A percentile compares a stretch with the other conserved stretches of the same genome.
phyloP scores from a whole-genome alignment of 1,140 invertebrate genomes.

The Euwallacea fornicatus region DNA sequence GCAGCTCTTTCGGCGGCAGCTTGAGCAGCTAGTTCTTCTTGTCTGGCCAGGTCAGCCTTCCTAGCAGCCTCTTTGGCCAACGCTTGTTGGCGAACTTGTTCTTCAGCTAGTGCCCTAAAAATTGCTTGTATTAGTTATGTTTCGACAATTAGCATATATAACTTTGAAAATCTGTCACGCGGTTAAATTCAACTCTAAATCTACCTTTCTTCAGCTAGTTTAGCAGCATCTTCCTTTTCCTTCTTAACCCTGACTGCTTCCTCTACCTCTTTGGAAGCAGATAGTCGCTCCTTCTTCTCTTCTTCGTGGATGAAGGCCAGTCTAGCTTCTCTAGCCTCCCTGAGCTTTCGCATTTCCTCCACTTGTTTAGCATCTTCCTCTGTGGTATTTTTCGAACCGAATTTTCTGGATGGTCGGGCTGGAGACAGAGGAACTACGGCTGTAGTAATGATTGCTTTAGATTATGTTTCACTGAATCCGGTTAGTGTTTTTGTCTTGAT shows the following conservation, averaged over 20 bases:
- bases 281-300: slow-evolving; percentile 52
- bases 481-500: not conserved
- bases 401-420: slow-evolving; percentile 64
- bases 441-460: not conserved
- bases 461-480: not conserved
- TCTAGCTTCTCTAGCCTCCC: slow-evolving; percentile 59
- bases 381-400: slow-evolving; percentile 57
- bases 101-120: slow-evolving; percentile 22
- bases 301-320: slow-evolving; percentile 56
- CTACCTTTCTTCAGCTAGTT: slow-evolving; percentile 64
- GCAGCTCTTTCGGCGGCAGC: slow-evolving; percentile 54
- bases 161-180: not conserved
- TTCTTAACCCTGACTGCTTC: slow-evolving; percentile 60
- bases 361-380: slow-evolving; percentile 53
- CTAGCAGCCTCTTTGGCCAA: slow-evolving; percentile 45
- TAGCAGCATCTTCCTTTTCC: slow-evolving; percentile 60
- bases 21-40: slow-evolving; percentile 54
- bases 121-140: not conserved
- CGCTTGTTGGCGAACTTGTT: slow-evolving; percentile 18
- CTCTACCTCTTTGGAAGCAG: slow-evolving; percentile 54
- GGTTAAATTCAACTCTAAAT: slow-evolving; percentile 31
- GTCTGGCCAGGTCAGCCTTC: slow-evolving; percentile 51
- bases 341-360: slow-evolving; percentile 59
- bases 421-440: slow-evolving; percentile 61
- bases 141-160: not conserved